A percentile compares a stretch with the other conserved stretches of the same genome.
These are phyloP conservation scores for Vultur gryphus DNA, from an alignment of 2,797 vertebrate species.

Conservation along the genomic window DNA sequence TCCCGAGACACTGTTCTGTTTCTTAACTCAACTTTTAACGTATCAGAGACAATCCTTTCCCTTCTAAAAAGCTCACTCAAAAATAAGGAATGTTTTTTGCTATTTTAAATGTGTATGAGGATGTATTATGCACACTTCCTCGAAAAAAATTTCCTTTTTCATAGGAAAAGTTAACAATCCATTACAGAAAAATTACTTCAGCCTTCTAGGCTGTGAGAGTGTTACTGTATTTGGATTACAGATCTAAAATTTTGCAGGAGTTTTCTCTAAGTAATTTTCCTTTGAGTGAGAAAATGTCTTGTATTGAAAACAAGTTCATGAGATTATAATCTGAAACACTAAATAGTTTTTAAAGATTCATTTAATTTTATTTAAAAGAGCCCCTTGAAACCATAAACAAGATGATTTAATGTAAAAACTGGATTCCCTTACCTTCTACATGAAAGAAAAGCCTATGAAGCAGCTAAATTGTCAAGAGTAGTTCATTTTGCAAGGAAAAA, in stretches of 20 bases:
- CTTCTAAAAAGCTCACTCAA: neutral
- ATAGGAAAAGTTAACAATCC: neutral
- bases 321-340: neutral
- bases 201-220: neutral
- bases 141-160: neutral
- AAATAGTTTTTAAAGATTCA: neutral
- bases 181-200: neutral
- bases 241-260: neutral
- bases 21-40: neutral
- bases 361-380: neutral
- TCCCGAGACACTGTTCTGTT: neutral
- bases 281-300: neutral
- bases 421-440: neutral
- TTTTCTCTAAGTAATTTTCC: neutral
- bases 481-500: neutral
- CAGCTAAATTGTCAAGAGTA: neutral
- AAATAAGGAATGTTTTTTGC: neutral
- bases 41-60: neutral
- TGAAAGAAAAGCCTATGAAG: neutral
- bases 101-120: neutral
- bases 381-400: neutral
- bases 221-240: neutral
- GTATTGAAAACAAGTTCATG: neutral
- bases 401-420: neutral
- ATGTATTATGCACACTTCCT: neutral